Evolutionary conservation across 53 echinoderm and acorn worm species (phyloP).

Genomic region (Paracentrotus lividus): DNA sequence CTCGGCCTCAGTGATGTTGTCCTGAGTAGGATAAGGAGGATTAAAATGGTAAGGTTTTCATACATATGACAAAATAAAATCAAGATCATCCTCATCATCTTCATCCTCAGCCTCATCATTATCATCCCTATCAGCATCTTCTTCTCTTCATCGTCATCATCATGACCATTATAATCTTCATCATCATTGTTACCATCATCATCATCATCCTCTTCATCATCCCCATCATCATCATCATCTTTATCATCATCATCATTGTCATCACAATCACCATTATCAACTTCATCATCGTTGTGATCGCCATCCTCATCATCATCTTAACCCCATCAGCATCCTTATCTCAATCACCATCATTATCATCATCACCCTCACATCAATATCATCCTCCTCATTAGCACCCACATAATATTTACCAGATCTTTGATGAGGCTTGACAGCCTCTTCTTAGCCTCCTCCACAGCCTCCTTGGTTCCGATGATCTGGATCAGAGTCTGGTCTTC

Average conservation of each 20-base stretch:
- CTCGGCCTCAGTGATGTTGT: constrained; percentile 89
- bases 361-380: too few relatives aligned
- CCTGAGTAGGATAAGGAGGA: constrained; percentile 70
- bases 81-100: too few relatives aligned
- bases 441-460: constrained; percentile 86
- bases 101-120: too few relatives aligned
- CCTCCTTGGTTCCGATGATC: constrained; percentile 93
- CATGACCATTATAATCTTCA: too few relatives aligned
- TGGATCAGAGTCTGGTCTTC: constrained; percentile 94
- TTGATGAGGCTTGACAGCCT: constrained; percentile 85
- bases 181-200: background rate
- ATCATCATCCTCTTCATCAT: background rate
- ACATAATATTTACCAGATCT: constrained; percentile 80
- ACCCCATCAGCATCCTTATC: too few relatives aligned
- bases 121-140: too few relatives aligned
- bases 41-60: background rate
- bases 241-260: too few relatives aligned
- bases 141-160: too few relatives aligned
- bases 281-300: background rate
- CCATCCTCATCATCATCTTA: background rate
- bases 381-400: background rate
- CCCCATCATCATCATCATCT: background rate
- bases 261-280: background rate
- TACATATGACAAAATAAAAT: background rate
- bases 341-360: background rate